phyloP scores from a whole-genome alignment of 2,797 vertebrate species.

The Anisognathus igniventris region DNA sequence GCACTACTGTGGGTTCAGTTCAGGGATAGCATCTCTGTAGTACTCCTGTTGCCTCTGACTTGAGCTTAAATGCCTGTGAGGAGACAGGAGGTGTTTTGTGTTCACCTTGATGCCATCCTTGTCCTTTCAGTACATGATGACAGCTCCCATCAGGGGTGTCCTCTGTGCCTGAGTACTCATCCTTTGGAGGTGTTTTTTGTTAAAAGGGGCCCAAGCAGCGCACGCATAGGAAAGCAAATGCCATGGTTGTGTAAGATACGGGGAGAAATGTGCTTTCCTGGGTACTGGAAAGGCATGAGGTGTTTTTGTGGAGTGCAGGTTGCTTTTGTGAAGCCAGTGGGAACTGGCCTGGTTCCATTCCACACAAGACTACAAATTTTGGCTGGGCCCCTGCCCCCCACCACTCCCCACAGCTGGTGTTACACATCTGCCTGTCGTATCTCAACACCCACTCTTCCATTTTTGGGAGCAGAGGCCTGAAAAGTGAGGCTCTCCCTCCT shows the following conservation, averaged over 20 bases:
- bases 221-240: neutral
- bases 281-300: neutral
- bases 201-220: neutral
- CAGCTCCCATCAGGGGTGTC: neutral
- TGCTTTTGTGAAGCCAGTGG: rapidly evolving
- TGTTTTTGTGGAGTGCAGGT: neutral
- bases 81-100: neutral
- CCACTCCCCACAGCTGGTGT: neutral
- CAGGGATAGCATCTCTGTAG: neutral
- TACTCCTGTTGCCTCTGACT: neutral
- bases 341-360: neutral
- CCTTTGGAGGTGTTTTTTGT: neutral
- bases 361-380: neutral
- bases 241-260: neutral
- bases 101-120: neutral
- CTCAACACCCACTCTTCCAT: neutral
- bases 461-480: neutral
- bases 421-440: rapidly evolving
- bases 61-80: neutral
- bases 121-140: rapidly evolving
- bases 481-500: rapidly evolving
- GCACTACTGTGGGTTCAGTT: neutral
- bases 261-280: neutral
- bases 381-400: too few relatives aligned
- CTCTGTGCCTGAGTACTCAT: neutral